These are phyloP conservation scores for Operophtera brumata DNA, from an alignment of 2,888 invertebrate genomes.

Conservation along the genomic window DNA sequence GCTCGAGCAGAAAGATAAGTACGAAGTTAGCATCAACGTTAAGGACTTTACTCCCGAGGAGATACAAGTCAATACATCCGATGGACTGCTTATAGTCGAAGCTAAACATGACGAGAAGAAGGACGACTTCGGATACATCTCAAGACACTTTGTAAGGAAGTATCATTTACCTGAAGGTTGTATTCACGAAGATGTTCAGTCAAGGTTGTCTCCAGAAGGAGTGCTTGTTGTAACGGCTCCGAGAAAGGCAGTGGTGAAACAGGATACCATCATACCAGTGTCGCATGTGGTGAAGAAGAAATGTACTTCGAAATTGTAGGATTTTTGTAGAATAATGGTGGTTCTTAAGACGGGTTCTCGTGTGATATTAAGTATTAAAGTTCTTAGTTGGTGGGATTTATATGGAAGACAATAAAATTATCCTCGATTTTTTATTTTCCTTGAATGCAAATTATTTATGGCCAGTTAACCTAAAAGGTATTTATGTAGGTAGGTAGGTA, in stretches of 20 bases:
- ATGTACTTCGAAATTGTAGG: slow-evolving; percentile 49
- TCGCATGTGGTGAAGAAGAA: slow-evolving; percentile 42
- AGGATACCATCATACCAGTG: slow-evolving; percentile 60
- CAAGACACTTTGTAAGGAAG: slow-evolving; percentile 56
- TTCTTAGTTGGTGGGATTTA: no score
- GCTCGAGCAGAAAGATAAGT: slow-evolving; percentile 48
- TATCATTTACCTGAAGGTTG: slow-evolving; percentile 57
- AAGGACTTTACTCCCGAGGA: slow-evolving; percentile 60
- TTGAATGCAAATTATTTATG: no score
- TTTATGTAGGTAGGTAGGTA: no score
- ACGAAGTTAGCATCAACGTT: slow-evolving; percentile 54
- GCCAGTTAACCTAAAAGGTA: no score
- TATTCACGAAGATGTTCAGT: slow-evolving; percentile 48
- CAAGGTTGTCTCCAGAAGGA: slow-evolving; percentile 55
- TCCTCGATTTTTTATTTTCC: no score
- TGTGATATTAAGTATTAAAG: background rate
- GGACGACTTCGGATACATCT: slow-evolving; percentile 57
- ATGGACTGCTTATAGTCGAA: slow-evolving; percentile 56
- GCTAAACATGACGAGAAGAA: slow-evolving; percentile 63
- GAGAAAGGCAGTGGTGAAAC: slow-evolving; percentile 40
- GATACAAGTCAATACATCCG: slow-evolving; percentile 49
- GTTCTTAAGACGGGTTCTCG: background rate
- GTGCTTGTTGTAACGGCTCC: slow-evolving; percentile 52
- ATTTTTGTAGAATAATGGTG: background rate
- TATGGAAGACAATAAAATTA: no score